phyloP scores from a whole-genome alignment of 2,797 vertebrate species.

The Salmo trutta region DNA sequence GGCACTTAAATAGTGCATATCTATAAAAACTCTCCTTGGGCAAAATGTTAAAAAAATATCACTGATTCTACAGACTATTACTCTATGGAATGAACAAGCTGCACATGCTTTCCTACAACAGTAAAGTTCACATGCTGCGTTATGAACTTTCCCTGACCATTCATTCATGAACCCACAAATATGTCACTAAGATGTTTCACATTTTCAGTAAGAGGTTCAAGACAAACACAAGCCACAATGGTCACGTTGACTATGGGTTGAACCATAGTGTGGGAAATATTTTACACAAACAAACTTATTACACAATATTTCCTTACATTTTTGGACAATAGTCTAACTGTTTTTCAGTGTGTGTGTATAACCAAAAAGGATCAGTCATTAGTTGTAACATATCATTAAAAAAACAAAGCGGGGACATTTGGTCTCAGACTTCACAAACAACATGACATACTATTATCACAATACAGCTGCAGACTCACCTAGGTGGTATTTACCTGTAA shows the following conservation, averaged over 20 bases:
- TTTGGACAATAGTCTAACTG: background rate
- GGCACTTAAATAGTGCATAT: no score
- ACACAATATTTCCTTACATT: background rate
- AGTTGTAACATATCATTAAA: conserved; percentile 22
- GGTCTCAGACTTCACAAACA: conserved; percentile 17
- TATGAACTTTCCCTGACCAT: background rate
- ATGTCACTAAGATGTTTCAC: background rate
- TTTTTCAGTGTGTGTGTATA: background rate
- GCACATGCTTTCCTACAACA: no score
- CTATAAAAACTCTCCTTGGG: no score
- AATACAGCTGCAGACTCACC: conserved; percentile 53
- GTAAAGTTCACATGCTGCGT: background rate
- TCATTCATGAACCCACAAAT: background rate
- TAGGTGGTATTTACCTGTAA: conserved; percentile 66
- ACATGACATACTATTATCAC: conserved; percentile 62
- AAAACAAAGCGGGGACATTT: background rate
- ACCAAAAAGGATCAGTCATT: conserved; percentile 17
- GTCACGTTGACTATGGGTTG: background rate
- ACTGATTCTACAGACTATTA: no score
- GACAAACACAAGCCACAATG: background rate
- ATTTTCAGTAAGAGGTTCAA: background rate
- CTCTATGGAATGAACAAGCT: no score
- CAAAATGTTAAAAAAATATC: no score
- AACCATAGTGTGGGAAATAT: background rate
- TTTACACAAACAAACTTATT: background rate